Conservation (phyloP, 2,888 invertebrate species). For the Rhimphoctona megacephalus region DNA sequence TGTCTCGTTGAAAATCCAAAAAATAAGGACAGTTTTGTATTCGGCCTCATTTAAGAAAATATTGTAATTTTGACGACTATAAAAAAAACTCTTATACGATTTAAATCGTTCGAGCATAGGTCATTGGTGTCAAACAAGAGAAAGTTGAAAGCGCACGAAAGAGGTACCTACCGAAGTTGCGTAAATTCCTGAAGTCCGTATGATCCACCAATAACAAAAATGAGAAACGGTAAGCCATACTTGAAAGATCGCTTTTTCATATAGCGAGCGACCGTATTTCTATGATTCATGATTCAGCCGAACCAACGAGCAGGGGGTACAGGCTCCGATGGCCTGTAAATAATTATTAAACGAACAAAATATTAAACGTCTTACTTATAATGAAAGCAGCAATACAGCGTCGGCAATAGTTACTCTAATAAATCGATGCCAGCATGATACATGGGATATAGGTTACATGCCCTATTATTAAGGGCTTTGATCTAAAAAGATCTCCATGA, state of each 20-base stretch:
- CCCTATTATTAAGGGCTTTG: background rate
- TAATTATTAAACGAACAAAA: background rate
- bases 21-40: too few species aligned
- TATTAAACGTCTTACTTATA: background rate
- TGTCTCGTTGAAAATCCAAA: too few species aligned
- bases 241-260: slow-evolving; percentile 39
- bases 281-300: slow-evolving; percentile 36
- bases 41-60: too few species aligned
- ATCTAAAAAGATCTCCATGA: too few species aligned
- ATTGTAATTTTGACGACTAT: too few species aligned
- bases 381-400: background rate
- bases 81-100: too few species aligned
- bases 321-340: background rate
- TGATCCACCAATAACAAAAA: slow-evolving; percentile 61
- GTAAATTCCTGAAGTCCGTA: slow-evolving; percentile 61
- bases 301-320: background rate
- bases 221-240: slow-evolving; percentile 55
- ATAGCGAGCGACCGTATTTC: background rate
- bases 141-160: background rate
- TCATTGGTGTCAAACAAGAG: background rate
- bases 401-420: background rate
- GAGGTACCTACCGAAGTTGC: slow-evolving; percentile 47
- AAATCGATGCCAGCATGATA: too few species aligned
- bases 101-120: too few species aligned
- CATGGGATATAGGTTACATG: background rate